Evolutionary conservation across 1,140 invertebrate genomes (phyloP), one percentile per base, ranked within the genome.

Genomic region (Lordiphosa clarofinis): DNA sequence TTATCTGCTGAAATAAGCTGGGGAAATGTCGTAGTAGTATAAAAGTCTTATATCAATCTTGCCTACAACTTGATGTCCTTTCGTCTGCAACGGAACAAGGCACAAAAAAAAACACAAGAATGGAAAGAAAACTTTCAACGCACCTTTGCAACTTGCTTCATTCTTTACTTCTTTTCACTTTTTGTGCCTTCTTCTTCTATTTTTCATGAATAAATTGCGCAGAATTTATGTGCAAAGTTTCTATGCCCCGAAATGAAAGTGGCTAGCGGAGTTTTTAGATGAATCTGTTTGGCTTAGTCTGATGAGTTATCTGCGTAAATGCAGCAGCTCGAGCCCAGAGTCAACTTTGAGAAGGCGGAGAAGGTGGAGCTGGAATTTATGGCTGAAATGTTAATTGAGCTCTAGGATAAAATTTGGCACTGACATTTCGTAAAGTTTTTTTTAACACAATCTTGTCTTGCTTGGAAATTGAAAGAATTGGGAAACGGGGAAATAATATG

Each of bases 201-300:
- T 75, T 81, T 81, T 56, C 73, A 82, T 82, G 76, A 82, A 82
- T 82, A 82, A 82, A 82, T 82, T 82, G 76, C 78, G 73, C 78
- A 82, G 76, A 82, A 82, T 82, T 82, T 82, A 82, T 82, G 76
- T 78, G 73, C 39, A 82, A 82, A 82, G 76, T 82, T 82, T 82
- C 11, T 24, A 5, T 44, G 24, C 47, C 49, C 46, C 53, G 59
- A 82, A 84, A 81, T 60, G 76, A 82, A 82, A 82, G 76, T 82
- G 76, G 76, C 76, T 76, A 76, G 78, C 78, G 57, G 78, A 82
- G 76, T 81, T 70, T 31, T 82, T 82, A 82, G 76, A 82, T 82
- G 78, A 82, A 82, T 82, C 76, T 82, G 76, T 73, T 81, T 82
- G 76, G 78, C 76, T 82, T 82, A 82, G 76, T 82, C 76, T 84